Conservation (phyloP, 1,140 invertebrate genomes). For the Drosophila prosaltans region DNA sequence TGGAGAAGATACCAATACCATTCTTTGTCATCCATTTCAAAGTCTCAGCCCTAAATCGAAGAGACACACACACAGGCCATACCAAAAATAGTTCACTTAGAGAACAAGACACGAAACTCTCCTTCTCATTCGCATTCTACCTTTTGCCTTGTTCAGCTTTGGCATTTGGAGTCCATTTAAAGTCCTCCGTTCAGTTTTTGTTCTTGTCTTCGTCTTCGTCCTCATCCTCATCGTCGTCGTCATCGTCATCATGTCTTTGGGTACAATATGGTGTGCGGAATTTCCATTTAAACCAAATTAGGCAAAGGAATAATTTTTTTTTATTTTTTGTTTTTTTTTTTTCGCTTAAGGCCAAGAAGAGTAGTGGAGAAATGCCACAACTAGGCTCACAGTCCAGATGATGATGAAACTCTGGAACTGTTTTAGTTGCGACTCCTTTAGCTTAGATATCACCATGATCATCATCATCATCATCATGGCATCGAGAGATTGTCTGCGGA, state of each 20-base stretch:
- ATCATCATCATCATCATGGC: constrained; percentile 47
- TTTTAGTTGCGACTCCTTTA: constrained; percentile 41
- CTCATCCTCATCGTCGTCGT: background rate
- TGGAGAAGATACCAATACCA: constrained; percentile 30
- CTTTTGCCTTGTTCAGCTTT: constrained; percentile 34
- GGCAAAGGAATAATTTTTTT: constrained; percentile 73
- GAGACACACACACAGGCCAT: constrained; percentile 44
- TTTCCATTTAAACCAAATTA: constrained; percentile 80
- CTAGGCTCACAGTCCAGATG: constrained; percentile 8
- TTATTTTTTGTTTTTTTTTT: too few species aligned
- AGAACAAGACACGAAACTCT: constrained; percentile 44
- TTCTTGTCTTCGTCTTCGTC: background rate
- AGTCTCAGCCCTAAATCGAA: constrained; percentile 30
- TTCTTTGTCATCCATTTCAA: constrained; percentile 25
- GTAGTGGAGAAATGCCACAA: constrained; percentile 27
- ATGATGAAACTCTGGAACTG: constrained; percentile 1
- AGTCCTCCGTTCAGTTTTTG: constrained; percentile 46
- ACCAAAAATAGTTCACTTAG: constrained; percentile 69
- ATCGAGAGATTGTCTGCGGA: constrained; percentile 73
- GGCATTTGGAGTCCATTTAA: constrained; percentile 63
- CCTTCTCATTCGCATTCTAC: background rate
- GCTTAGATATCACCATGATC: constrained; percentile 71
- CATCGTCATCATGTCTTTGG: constrained; percentile 20
- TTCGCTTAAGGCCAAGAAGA: constrained; percentile 60
- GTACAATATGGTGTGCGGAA: constrained; percentile 80